These are phyloP conservation scores for Caenorhabditis angaria DNA, from an alignment of 2,888 invertebrate species.

Conservation along the genomic window DNA sequence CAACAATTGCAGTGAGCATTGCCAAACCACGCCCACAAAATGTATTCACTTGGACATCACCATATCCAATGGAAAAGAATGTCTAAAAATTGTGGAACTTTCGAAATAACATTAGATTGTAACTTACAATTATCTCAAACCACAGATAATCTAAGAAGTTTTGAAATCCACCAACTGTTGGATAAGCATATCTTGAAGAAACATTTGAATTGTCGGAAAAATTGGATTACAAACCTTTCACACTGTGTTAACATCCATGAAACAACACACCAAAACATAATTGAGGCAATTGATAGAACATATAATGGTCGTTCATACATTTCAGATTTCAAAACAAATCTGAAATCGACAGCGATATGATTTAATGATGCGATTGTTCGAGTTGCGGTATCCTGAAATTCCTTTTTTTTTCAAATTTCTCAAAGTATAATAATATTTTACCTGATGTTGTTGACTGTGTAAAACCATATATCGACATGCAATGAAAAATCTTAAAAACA, in stretches of 20 bases:
- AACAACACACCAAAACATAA: conserved; percentile 97
- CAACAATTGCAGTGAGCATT: conserved; percentile 98
- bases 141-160: conserved; percentile 67
- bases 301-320: conserved; percentile 88
- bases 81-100: conserved; percentile 77
- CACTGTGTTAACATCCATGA: conserved; percentile 98
- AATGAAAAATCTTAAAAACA: conserved; percentile 98
- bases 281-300: conserved; percentile 91
- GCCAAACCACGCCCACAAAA: conserved; percentile 99
- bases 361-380: conserved; percentile 76
- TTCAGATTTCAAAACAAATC: conserved; percentile 92
- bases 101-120: not conserved
- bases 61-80: conserved; percentile 99
- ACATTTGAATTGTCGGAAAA: not conserved
- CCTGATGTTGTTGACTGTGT: conserved; percentile 85
- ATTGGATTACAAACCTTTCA: conserved; percentile 82
- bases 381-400: conserved; percentile 85
- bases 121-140: conserved; percentile 69
- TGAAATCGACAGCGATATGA: conserved; percentile 89
- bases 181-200: conserved; percentile 43
- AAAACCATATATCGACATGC: conserved; percentile 98
- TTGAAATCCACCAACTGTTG: conserved; percentile 52
- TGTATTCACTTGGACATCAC: conserved; percentile 96
- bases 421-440: conserved; percentile 10
- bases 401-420: not conserved